Evolutionary conservation across 2,888 invertebrate species (phyloP).

Genomic region (Agonopterix arenella): DNA sequence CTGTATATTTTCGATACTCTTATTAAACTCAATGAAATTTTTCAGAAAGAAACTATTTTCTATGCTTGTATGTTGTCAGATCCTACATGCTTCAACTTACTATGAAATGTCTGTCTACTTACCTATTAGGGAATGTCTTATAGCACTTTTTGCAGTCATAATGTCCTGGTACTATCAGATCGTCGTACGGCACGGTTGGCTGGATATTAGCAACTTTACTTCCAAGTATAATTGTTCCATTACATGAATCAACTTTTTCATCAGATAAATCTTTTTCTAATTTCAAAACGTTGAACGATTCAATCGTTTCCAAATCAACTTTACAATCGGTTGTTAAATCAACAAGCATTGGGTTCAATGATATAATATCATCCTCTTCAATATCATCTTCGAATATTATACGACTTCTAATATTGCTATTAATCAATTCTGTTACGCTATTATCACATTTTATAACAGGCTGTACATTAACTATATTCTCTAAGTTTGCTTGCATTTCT

Average conservation of each 20-base stretch:
- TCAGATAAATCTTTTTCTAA: too few species aligned
- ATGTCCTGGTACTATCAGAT: constrained; percentile 20
- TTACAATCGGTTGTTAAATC: neutral
- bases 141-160: constrained; percentile 30
- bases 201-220: neutral
- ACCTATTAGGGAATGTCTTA: constrained; percentile 31
- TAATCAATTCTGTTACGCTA: neutral
- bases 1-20: too few species aligned
- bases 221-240: neutral
- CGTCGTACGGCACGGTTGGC: constrained; percentile 31
- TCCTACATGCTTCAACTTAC: too few species aligned
- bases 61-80: too few species aligned
- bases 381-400: constrained; percentile 23
- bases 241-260: neutral
- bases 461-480: neutral
- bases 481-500: neutral
- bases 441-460: neutral
- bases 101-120: constrained; percentile 10
- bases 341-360: neutral
- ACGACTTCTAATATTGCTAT: constrained; percentile 12
- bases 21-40: too few species aligned
- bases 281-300: too few species aligned
- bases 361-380: constrained; percentile 5
- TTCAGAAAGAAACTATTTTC: too few species aligned
- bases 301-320: neutral